A percentile compares a stretch with the other conserved stretches of the same genome.
Conservation (phyloP, 2,113 vertebrate species). For the Ahaetulla prasina region DNA sequence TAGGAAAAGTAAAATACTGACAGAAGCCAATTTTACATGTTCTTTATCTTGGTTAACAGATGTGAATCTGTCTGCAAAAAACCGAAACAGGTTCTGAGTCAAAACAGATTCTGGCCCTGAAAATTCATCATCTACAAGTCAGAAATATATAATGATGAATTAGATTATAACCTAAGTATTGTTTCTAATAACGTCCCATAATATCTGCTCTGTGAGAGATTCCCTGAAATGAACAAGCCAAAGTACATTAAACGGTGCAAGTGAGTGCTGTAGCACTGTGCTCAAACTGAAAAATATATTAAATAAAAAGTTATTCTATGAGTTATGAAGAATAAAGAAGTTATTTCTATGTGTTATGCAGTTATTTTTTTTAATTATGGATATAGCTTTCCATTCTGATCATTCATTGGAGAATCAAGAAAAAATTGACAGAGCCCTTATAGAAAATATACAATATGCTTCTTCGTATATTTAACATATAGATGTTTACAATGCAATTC, state of each 20-base stretch:
- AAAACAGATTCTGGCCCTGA: not conserved
- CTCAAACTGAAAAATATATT: not conserved
- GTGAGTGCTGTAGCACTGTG: not conserved
- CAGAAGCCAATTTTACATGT: not conserved
- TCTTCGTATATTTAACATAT: not conserved
- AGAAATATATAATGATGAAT: not conserved
- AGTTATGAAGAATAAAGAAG: not conserved
- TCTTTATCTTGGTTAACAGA: not conserved
- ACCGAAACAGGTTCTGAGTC: not conserved
- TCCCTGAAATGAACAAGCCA: not conserved
- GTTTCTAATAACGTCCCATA: not conserved
- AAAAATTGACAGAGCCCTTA: not conserved
- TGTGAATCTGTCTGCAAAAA: not conserved
- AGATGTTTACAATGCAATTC: not conserved
- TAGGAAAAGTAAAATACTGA: slow-evolving; percentile 10
- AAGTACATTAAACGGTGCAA: not conserved
- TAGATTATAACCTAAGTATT: not conserved
- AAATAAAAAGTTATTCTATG: not conserved
- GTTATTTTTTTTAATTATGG: not conserved
- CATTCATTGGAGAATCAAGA: slow-evolving; percentile 5
- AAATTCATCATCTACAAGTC: not conserved
- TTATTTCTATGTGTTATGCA: not conserved
- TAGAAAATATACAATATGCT: not conserved
- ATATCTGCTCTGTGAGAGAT: not conserved
- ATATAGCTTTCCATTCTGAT: not conserved